Conservation (phyloP, 2,797 vertebrate genomes). For the Hypotaenidia philippensis region DNA sequence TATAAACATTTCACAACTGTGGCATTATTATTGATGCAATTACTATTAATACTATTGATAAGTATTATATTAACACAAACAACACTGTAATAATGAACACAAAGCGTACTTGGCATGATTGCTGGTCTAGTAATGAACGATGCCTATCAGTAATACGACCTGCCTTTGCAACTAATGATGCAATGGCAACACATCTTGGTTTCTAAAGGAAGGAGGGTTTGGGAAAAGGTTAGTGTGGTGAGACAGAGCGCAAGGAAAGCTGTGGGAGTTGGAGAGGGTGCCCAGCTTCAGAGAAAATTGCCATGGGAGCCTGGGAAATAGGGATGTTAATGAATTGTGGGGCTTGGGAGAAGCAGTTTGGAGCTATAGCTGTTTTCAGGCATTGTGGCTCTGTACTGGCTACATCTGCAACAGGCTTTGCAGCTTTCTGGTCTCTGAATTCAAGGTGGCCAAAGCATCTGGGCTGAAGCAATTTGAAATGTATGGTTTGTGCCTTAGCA, state of each 20-base stretch:
- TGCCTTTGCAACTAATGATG: background rate
- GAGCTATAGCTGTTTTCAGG: background rate
- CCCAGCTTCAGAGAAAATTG: background rate
- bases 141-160: background rate
- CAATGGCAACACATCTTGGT: background rate
- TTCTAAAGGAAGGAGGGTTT: background rate
- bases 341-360: background rate
- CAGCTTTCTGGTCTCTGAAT: background rate
- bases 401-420: background rate
- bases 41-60: constrained; percentile 19
- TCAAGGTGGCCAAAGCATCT: background rate
- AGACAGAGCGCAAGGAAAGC: background rate
- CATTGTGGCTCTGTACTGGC: background rate
- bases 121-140: background rate
- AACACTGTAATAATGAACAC: background rate
- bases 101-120: background rate
- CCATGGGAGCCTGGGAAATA: background rate
- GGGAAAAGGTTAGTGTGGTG: background rate
- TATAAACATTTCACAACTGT: background rate
- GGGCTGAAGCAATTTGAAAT: background rate
- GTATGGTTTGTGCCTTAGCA: background rate
- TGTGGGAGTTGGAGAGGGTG: background rate
- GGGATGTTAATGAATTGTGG: background rate
- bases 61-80: constrained; percentile 16
- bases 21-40: constrained; percentile 11